Base-by-base conservation (phyloP, 2,888 invertebrate genomes). In the Antheraea yamamai region DNA sequence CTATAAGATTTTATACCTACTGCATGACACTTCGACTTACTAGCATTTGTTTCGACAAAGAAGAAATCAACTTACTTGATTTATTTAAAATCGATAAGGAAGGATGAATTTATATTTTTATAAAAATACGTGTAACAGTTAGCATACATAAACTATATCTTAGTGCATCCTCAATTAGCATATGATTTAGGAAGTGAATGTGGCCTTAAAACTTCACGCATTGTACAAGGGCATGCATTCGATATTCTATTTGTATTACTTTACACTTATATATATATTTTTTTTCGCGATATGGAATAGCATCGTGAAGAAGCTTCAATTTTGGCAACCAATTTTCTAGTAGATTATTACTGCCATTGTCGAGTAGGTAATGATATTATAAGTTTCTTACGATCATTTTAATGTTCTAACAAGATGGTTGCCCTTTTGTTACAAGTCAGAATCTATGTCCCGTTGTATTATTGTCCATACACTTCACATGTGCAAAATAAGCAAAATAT, bases 131-230 rank as follows among this genome's bases (percentile, higher is more conserved):
- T 35, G 68, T 16, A 68, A 20, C 10, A 6, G 8, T 39, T 39
- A 20, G 20, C 8, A 70, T 70, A 39, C 70, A 70, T n/a, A 0
- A 14, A 70, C 20, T 39, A 20, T 39, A 70, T 39, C 6, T 20
- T 39, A 70, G 39, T 39, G 39, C 70, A 70, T 70, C 70, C 70
- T 39, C 70, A 70, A 70, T 70, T 70, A 70, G 70, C 70, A 39
- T 39, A 18, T 35, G 35, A 70, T 70, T 35, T 70, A 39, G 70
- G 70, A 70, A 70, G 70, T 39, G 70, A 30, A 35, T 35, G 68
- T 39, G 39, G 70, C 39, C 35, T 70, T 16, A n/a, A 39, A 70
- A 70, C 70, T 10, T 70, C 70, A 70, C 70, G 70, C 70, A 39
- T 70, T 20, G 39, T 39, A 39, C 70, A 70, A 70, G 70, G 70